Base-by-base conservation (phyloP, 2,888 invertebrate species). In the Nebria brevicollis region DNA sequence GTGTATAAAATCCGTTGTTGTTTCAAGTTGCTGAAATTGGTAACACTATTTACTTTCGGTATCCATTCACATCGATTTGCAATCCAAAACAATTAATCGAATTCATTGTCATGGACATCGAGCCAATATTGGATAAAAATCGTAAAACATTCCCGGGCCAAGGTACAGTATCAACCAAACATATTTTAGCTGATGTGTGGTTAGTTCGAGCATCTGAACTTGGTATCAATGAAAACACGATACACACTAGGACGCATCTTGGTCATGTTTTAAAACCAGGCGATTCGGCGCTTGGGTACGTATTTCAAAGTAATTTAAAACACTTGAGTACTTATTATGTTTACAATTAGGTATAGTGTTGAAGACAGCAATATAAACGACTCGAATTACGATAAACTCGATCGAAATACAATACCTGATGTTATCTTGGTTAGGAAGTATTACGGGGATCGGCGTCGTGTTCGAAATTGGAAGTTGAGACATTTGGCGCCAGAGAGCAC, bases 31-130 rank as follows among this genome's bases (percentile, higher is more conserved):
- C 97, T 84, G 98, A 98, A 89, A 87, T 98, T 6, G 94, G 92
- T 82, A 91, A 95, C 8, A 93, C 93, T 1, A 90, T 93, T 0
- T 99, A 94, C 89, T 99, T 96, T 95, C 92, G 98, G 83, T 90
- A 94, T 82, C 96, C 97, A 3, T 99, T 99, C 88, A 92, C 93
- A 77, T 93, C 95, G 41, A 94, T 99, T 83, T 97, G 97, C 86
- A 95, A 96, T 87, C 96, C 97, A 0, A 97, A 96, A 87, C 97
- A 98, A 86, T 89, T 99, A 83, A 93, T 94, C 0, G 97, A 98
- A 88, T 99, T 96, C 87, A 93, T 96, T 85, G 96, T 99, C 0
- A 97, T 99, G 96, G 96, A 99, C 87, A 93, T 97, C 82, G 98
- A 98, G 85, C 91, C 93, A 68, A 92, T 97, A 15, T 91, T 92